Evolutionary conservation across 2,113 vertebrate genomes (phyloP).

Genomic region (Delphinus delphis): DNA sequence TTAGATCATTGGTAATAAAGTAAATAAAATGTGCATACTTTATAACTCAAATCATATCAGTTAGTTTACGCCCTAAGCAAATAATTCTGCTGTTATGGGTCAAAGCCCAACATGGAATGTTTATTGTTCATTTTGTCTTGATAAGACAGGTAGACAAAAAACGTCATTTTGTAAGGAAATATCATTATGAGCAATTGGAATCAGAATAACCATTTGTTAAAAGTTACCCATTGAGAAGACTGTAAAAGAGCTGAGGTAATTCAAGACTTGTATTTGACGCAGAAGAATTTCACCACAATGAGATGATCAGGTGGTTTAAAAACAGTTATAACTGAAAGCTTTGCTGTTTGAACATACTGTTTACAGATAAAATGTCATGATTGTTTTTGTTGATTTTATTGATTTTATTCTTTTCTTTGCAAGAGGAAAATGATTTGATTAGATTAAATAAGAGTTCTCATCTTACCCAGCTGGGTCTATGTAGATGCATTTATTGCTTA

Average conservation of each 20-base stretch:
- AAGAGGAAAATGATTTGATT: background rate
- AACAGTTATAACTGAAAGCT: background rate
- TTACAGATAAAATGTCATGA: background rate
- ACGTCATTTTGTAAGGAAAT: background rate
- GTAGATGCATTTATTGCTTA: background rate
- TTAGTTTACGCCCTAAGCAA: background rate
- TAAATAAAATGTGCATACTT: background rate
- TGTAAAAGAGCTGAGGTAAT: background rate
- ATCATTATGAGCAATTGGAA: background rate
- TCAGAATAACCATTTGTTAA: background rate
- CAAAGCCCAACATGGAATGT: background rate
- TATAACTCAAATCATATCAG: background rate
- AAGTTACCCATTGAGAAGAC: background rate
- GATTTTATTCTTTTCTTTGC: background rate
- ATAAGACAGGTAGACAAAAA: background rate
- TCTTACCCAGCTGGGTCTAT: background rate
- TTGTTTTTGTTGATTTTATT: background rate
- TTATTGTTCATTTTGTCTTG: background rate
- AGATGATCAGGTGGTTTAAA: background rate
- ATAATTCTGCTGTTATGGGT: background rate
- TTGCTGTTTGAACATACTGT: background rate
- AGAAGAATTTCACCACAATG: background rate
- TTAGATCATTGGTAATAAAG: background rate
- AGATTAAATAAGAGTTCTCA: background rate
- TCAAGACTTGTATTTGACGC: background rate